Conservation (phyloP, 2,797 vertebrate genomes). For the Sus cebifrons region DNA sequence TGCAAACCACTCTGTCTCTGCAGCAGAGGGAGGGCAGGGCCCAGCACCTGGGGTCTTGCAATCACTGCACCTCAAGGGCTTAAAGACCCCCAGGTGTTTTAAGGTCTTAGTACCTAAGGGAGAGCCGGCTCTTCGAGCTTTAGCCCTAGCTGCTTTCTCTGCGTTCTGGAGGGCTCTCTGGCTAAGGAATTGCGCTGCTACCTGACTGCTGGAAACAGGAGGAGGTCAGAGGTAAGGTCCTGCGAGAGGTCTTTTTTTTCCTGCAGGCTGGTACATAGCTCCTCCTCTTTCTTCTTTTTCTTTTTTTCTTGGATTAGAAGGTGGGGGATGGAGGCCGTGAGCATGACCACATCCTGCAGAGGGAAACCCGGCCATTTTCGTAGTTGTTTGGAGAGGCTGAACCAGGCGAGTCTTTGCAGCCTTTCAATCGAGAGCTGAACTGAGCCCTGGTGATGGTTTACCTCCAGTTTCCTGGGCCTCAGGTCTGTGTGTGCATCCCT, state of each 20-base stretch:
- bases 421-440: neutral
- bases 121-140: neutral
- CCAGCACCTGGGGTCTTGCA: neutral
- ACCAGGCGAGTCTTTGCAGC: neutral
- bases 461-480: neutral
- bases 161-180: neutral
- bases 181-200: neutral
- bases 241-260: neutral
- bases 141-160: neutral
- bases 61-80: conserved; percentile 38
- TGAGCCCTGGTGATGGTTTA: neutral
- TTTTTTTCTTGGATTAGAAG: conserved; percentile 14
- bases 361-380: neutral
- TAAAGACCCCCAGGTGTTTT: neutral
- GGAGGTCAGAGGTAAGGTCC: neutral
- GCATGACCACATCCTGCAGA: neutral
- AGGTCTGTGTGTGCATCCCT: neutral
- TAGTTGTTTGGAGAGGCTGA: neutral
- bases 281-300: neutral
- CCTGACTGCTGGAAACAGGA: neutral
- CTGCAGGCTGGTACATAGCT: neutral
- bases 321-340: neutral
- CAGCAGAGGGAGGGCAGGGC: neutral
- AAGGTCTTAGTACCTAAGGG: neutral
- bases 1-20: neutral